Percentiles rank a stretch among this genome's conserved stretches.
These are phyloP conservation scores for Conchocele bisecta DNA, from an alignment of 2,888 invertebrate genomes.

Conservation along the genomic window DNA sequence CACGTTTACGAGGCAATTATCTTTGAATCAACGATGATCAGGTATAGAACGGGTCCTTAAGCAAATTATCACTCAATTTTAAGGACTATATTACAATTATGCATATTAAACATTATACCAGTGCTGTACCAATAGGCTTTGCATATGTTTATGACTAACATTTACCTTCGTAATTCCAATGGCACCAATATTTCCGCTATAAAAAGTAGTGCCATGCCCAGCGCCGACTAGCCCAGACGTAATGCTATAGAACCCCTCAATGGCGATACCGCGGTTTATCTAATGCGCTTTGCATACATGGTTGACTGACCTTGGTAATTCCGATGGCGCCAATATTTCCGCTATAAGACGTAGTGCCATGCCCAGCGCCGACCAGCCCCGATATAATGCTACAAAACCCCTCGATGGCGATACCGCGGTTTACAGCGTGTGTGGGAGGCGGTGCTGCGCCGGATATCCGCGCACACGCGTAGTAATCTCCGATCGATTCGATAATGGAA, in stretches of 20 bases:
- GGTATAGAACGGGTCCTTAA: no score
- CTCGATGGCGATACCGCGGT: conserved; percentile 88
- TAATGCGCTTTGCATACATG: no score
- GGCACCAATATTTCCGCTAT: conserved; percentile 94
- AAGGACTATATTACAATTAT: no score
- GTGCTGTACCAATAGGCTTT: no score
- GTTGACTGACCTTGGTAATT: conserved; percentile 89
- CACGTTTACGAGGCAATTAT: no score
- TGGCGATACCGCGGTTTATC: no score
- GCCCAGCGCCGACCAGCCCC: conserved; percentile 93
- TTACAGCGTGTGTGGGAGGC: conserved; percentile 93
- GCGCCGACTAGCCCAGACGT: conserved; percentile 93
- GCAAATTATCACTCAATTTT: no score
- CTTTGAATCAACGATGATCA: no score
- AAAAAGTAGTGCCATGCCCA: conserved; percentile 94
- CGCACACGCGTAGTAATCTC: conserved; percentile 95
- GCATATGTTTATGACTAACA: no score
- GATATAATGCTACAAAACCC: conserved; percentile 91
- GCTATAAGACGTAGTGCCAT: conserved; percentile 94
- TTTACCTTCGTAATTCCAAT: conserved; percentile 92
- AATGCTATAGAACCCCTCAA: conserved; percentile 92
- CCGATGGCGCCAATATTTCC: conserved; percentile 95
- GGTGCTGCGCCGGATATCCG: conserved; percentile 88
- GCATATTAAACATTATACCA: no score
- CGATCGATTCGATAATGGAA: conserved; percentile 84